Conservation (phyloP, 2,888 invertebrate species). For the Vannuccia rotundouncinata region DNA sequence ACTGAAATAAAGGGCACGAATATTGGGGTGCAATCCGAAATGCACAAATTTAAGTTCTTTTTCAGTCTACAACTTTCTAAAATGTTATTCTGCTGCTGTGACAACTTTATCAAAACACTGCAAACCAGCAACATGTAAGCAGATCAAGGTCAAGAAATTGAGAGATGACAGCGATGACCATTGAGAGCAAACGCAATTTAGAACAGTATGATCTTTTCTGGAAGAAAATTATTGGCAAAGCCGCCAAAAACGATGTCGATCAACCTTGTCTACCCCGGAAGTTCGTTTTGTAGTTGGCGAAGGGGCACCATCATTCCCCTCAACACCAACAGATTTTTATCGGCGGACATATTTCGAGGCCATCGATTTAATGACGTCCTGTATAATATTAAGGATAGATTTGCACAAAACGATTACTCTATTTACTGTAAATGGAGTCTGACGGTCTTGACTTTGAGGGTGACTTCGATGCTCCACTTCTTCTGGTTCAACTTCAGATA, state of each 20-base stretch:
- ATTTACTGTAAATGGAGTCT: conserved; percentile 15
- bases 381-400: not conserved
- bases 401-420: conserved; percentile 23
- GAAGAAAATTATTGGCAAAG: not conserved
- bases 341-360: not conserved
- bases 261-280: not conserved
- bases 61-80: not conserved
- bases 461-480: not conserved
- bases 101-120: not conserved
- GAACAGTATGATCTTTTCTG: not conserved
- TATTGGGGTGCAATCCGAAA: not conserved
- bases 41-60: not conserved
- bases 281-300: not conserved
- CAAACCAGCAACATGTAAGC: not conserved
- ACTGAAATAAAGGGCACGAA: not conserved
- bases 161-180: not conserved
- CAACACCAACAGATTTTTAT: conserved; percentile 1
- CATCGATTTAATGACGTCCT: conserved; percentile 12
- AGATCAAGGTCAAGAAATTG: not conserved
- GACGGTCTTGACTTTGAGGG: not conserved
- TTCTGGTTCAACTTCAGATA: conserved; percentile 20
- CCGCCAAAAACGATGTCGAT: not conserved
- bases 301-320: conserved; percentile 9
- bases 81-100: not conserved
- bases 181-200: not conserved